Conservation (phyloP, 2,888 invertebrate genomes). For the Rhamphomyia laevipes region DNA sequence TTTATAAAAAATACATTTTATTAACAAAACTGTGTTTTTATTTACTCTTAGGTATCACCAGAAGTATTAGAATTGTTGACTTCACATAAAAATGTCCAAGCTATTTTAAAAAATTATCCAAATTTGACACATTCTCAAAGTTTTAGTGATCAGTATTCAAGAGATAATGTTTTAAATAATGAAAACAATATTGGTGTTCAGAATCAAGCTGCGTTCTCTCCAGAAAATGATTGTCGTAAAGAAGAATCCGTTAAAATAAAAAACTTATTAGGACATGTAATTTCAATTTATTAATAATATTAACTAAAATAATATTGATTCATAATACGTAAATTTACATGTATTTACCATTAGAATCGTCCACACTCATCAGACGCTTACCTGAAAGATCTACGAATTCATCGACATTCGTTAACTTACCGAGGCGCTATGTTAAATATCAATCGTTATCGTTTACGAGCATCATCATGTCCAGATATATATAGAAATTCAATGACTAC, state of each 20-base stretch:
- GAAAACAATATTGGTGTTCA: too few species aligned
- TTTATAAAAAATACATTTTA: neutral
- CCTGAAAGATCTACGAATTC: constrained; percentile 60
- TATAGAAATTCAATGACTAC: constrained; percentile 77
- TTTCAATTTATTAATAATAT: too few species aligned
- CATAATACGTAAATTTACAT: neutral
- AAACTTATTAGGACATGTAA: too few species aligned
- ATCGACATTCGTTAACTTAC: constrained; percentile 68
- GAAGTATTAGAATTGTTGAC: constrained; percentile 65
- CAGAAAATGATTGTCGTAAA: too few species aligned
- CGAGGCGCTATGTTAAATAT: constrained; percentile 79
- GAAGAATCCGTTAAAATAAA: too few species aligned
- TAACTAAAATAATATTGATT: too few species aligned
- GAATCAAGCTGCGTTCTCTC: too few species aligned
- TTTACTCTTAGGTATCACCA: constrained; percentile 41
- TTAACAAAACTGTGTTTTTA: too few species aligned
- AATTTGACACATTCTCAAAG: constrained; percentile 59
- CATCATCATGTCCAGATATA: constrained; percentile 85
- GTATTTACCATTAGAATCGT: constrained; percentile 6
- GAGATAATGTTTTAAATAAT: constrained; percentile 3
- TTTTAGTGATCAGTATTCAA: constrained; percentile 48
- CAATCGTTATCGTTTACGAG: constrained; percentile 63
- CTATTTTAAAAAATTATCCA: constrained; percentile 64
- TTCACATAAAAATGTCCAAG: constrained; percentile 55
- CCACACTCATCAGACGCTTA: constrained; percentile 39